Percentiles rank a stretch among this genome's conserved stretches.
Conservation (phyloP, 1,140 invertebrate genomes). For the Drosophila paulistorum region DNA sequence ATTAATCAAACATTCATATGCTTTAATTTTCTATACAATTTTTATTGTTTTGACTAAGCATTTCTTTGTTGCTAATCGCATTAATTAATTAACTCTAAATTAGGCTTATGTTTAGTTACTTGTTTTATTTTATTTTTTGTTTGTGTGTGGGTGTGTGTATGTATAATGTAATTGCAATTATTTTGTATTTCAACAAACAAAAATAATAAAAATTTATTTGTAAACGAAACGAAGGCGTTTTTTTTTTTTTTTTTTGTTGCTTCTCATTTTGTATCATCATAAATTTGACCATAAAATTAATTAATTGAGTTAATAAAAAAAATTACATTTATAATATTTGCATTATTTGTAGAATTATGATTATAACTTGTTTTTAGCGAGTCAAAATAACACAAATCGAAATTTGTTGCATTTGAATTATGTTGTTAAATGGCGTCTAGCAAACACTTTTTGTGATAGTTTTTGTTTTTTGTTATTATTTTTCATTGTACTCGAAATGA, state of each 20-base stretch:
- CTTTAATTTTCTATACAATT: conserved; percentile 79
- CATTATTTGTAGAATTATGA: conserved; percentile 14
- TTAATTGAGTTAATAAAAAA: conserved; percentile 39
- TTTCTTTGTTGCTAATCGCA: conserved; percentile 65
- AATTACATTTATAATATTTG: conserved; percentile 26
- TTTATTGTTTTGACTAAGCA: conserved; percentile 81
- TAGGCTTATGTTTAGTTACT: conserved; percentile 68
- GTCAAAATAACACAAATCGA: conserved; percentile 28
- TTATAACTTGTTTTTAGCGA: conserved; percentile 45
- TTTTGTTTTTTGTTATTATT: neutral
- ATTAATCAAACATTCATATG: conserved; percentile 74
- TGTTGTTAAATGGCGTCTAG: conserved; percentile 18
- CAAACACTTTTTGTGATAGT: conserved; percentile 18
- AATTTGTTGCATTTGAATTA: conserved; percentile 7
- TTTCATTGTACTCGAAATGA: conserved; percentile 7
- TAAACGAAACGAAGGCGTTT: conserved; percentile 43
- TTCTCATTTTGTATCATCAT: conserved; percentile 22
- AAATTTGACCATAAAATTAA: conserved; percentile 54
- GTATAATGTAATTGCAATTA: conserved; percentile 37
- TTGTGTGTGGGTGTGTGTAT: conserved; percentile 16
- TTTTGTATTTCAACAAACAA: conserved; percentile 51
- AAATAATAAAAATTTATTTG: conserved; percentile 35
- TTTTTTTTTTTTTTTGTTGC: conserved; percentile 15
- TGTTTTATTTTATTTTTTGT: neutral
- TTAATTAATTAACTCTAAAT: conserved; percentile 80